Evolutionary conservation across 2,888 invertebrate species (phyloP).

Genomic region (Thalpophila matura): DNA sequence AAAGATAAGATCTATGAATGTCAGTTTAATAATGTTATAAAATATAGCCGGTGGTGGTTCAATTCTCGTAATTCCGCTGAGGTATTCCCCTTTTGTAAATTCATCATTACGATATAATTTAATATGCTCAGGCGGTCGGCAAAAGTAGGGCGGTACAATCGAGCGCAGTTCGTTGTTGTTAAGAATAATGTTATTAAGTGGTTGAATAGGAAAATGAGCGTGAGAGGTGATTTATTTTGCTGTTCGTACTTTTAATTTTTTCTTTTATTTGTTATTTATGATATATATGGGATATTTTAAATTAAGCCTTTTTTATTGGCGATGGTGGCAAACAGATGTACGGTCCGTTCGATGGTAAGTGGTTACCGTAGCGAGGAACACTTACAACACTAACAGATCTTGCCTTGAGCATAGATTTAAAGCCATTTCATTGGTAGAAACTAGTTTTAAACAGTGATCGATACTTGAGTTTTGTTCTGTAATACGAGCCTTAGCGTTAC

Average conservation of each 20-base stretch:
- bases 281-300: neutral
- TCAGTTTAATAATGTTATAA: slow-evolving; percentile 62
- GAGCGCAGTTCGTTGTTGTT: slow-evolving; percentile 42
- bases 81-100: slow-evolving; percentile 67
- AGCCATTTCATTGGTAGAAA: too few relatives aligned
- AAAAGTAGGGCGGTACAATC: slow-evolving; percentile 63
- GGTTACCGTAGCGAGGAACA: too few relatives aligned
- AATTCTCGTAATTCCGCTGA: slow-evolving; percentile 50
- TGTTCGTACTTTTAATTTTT: neutral
- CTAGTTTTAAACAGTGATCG: too few relatives aligned
- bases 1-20: slow-evolving; percentile 60
- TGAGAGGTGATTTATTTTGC: slow-evolving; percentile 33
- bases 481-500: too few relatives aligned
- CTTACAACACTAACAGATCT: too few relatives aligned
- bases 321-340: too few relatives aligned
- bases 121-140: slow-evolving; percentile 60
- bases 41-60: slow-evolving; percentile 54
- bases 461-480: too few relatives aligned
- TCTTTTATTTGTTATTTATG: slow-evolving; percentile 9
- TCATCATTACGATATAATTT: slow-evolving; percentile 71
- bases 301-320: too few relatives aligned
- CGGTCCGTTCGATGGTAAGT: too few relatives aligned
- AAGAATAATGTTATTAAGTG: slow-evolving; percentile 38
- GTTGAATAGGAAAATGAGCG: slow-evolving; percentile 37
- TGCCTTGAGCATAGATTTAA: too few relatives aligned